These are phyloP conservation scores for Drosophila niveifrons DNA, from an alignment of 2,888 invertebrate species.

Conservation along the genomic window DNA sequence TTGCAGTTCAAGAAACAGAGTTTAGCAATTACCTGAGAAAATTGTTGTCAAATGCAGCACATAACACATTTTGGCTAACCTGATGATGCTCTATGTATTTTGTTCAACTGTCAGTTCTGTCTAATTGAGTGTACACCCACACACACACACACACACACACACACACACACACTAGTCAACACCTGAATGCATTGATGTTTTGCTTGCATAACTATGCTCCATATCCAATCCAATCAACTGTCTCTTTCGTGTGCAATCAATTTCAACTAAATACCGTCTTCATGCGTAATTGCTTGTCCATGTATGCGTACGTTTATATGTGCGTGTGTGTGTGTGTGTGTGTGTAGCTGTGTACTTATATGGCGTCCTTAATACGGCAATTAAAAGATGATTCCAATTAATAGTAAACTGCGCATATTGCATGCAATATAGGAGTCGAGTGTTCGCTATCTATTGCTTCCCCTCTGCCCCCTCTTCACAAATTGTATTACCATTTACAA, in stretches of 20 bases:
- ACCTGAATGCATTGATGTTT: constrained; percentile 37
- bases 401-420: constrained; percentile 50
- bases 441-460: constrained; percentile 6
- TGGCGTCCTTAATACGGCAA: constrained; percentile 71
- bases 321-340: constrained; percentile 8
- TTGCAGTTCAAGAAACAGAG: constrained; percentile 12
- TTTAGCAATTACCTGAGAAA: constrained; percentile 55
- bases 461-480: constrained; percentile 13
- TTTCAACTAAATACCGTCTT: constrained; percentile 74
- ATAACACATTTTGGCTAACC: constrained; percentile 32
- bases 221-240: constrained; percentile 49
- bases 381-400: constrained; percentile 79
- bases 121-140: constrained; percentile 64
- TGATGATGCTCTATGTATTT: constrained; percentile 48
- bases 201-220: constrained; percentile 19
- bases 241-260: constrained; percentile 66
- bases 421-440: constrained; percentile 18
- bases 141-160: constrained; percentile 19
- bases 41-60: constrained; percentile 49
- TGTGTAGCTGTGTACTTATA: constrained; percentile 40
- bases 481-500: constrained; percentile 41
- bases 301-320: constrained; percentile 24
- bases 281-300: constrained; percentile 67
- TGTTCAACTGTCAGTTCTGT: constrained; percentile 51
- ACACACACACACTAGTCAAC: constrained; percentile 31